Evolutionary conservation across 2,797 vertebrate genomes (phyloP).

Genomic region (Adelosebastes latens): DNA sequence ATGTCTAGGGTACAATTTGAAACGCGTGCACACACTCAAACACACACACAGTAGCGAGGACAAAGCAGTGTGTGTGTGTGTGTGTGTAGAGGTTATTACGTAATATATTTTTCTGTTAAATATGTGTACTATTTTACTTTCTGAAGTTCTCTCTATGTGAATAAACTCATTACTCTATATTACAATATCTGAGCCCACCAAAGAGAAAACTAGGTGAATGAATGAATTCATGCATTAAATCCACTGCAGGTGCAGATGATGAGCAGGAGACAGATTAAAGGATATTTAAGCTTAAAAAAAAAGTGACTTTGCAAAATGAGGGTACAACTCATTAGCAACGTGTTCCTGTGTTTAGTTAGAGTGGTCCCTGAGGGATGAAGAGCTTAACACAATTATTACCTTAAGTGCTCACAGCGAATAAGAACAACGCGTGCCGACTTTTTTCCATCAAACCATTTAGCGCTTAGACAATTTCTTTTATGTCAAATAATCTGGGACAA

Average conservation of each 20-base stretch:
- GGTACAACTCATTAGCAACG: constrained; percentile 5
- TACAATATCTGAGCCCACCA: neutral
- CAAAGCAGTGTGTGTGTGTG: neutral
- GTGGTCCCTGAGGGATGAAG: neutral
- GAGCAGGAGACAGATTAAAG: constrained; percentile 11
- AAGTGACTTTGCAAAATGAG: constrained; percentile 17
- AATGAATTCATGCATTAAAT: constrained; percentile 5
- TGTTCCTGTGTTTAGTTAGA: constrained; percentile 4
- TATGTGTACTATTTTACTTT: no score
- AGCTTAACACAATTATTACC: constrained; percentile 26
- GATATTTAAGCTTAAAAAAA: constrained; percentile 16
- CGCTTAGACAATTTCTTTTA: neutral
- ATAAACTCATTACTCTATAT: neutral
- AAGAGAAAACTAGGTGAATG: neutral
- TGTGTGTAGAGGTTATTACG: no score
- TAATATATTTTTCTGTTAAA: neutral
- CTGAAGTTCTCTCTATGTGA: neutral
- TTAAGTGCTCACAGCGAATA: neutral
- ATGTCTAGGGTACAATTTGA: constrained; percentile 40
- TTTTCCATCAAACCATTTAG: neutral
- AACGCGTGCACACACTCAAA: neutral
- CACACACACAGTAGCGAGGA: neutral
- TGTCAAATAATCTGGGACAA: neutral
- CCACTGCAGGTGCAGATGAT: neutral
- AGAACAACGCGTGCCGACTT: neutral